Percentiles rank a stretch among this genome's conserved stretches.
Evolutionary conservation across 2,113 vertebrate species (phyloP).

Genomic region (Malaclemys terrapin): DNA sequence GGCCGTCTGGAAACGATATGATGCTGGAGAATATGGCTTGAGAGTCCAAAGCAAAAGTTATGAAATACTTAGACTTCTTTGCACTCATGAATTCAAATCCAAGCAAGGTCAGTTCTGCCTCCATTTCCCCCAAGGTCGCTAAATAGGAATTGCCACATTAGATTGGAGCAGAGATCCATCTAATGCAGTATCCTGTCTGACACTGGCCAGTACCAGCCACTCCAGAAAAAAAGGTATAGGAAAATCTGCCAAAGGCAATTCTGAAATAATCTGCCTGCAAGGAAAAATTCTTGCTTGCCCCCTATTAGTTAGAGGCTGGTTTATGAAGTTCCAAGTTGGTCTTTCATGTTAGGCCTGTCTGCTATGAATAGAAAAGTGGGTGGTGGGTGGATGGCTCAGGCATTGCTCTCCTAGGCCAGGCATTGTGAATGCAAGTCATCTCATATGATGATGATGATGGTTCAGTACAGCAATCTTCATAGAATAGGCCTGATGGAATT

Average conservation of each 20-base stretch:
- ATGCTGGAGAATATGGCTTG: neutral
- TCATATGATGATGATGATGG: neutral
- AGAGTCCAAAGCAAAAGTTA: neutral
- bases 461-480: neutral
- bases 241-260: neutral
- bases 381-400: neutral
- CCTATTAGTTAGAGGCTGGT: neutral
- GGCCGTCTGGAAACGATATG: neutral
- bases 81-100: neutral
- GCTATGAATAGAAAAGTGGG: neutral
- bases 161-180: neutral
- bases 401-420: neutral
- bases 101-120: neutral
- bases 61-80: neutral
- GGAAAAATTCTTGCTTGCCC: neutral
- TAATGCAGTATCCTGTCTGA: neutral
- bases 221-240: neutral
- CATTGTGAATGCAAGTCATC: neutral
- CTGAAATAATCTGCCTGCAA: neutral
- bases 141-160: neutral
- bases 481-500: neutral
- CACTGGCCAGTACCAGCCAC: neutral
- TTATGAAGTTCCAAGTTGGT: neutral
- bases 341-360: neutral
- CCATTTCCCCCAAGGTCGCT: neutral